Evolutionary conservation across 1,140 invertebrate genomes (phyloP), one percentile per base, ranked within the genome.

Genomic region (Eumaeus atala): DNA sequence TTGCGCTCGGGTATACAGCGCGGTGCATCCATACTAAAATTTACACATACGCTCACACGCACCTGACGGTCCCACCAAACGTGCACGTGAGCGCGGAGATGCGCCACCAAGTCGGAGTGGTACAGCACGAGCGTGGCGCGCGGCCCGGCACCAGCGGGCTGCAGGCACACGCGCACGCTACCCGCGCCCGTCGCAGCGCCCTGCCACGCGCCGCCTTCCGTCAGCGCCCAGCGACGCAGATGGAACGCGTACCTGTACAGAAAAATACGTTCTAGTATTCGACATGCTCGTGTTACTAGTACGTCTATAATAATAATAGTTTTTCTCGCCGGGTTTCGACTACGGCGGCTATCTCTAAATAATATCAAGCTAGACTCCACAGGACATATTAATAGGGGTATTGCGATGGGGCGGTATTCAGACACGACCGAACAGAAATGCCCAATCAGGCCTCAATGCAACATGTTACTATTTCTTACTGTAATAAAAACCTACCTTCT

Each of bases 81-180:
- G n/a, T 95, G 94, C 11, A 97, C 94, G 89, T 98, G 96, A 0
- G 97, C 96, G 56, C 96, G 89, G 12, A 98, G 85, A 82, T 98
- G 96, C 0, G 95, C 96, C 5, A 98, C 92, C 63, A 95, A 92
- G 81, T 98, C 96, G 11, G 92, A 92, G 37, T 91, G 92, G 17
- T 93, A 89, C 75, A 98, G 85, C 56, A 94, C 91, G 18, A 96
- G 88, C 14, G 91, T 89, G 38, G 92, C 93, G 68, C 95, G 92
- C 12, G 95, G 93, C 0, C 94, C 92, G 14, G 95, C 91, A 9
- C 95, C 95, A 11, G 95, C 95, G 34, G 95, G 94, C 76, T 97
- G 95, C 17, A 97, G 90, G 6, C 95, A 90, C 8, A 97, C 90
- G 12, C 94, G 89, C 42, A 98, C 79, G 1, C 90, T 88, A 56